Evolutionary conservation across 64 coral and sea anemone species (phyloP).

Genomic region (Actinia tenebrosa): DNA sequence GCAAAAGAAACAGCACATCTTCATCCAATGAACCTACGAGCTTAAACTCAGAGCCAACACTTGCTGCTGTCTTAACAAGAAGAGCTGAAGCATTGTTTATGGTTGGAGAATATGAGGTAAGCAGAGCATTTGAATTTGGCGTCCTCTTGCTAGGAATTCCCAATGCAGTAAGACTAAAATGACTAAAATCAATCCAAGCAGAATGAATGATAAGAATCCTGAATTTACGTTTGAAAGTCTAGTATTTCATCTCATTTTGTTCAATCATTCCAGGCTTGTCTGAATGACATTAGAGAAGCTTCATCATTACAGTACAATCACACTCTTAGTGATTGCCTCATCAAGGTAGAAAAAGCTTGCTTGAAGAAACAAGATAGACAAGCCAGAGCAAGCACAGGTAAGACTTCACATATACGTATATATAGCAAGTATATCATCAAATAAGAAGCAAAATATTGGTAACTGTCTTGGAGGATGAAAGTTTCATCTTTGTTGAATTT

Average conservation of each 20-base stretch:
- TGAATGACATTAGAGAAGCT: constrained; percentile 53
- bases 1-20: not conserved
- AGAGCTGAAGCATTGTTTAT: constrained; percentile 46
- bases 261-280: constrained; percentile 34
- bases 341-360: constrained; percentile 49
- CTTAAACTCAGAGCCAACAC: not conserved
- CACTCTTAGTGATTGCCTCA: constrained; percentile 15
- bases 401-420: not conserved
- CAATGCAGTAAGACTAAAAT: no score
- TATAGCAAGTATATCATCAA: not conserved
- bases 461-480: no score
- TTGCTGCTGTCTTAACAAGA: constrained; percentile 28
- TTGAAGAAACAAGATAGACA: constrained; percentile 26
- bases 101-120: constrained; percentile 62
- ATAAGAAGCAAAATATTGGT: no score
- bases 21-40: not conserved
- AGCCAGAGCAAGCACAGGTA: constrained; percentile 28
- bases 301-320: constrained; percentile 41
- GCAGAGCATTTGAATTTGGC: not conserved
- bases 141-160: no score
- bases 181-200: no score
- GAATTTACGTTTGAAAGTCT: no score
- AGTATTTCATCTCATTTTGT: not conserved
- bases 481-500: no score
- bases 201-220: no score